Evolutionary conservation across 2,797 vertebrate genomes (phyloP).

Genomic region (Bovichtus variegatus): DNA sequence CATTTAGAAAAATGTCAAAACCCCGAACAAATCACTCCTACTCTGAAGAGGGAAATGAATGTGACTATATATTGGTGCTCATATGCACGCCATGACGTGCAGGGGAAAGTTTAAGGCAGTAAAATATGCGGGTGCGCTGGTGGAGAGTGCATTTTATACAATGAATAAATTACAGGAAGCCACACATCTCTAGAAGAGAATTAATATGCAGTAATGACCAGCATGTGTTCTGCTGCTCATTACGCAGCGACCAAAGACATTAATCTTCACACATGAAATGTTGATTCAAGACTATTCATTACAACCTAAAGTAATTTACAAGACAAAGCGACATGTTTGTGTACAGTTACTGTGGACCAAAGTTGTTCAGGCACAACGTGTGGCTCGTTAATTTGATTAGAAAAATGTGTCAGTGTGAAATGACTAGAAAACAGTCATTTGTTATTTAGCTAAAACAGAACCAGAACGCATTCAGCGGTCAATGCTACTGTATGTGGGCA

Average conservation of each 20-base stretch:
- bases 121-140: neutral
- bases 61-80: constrained; percentile 38
- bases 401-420: constrained; percentile 9
- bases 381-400: constrained; percentile 11
- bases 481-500: neutral
- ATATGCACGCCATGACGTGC: constrained; percentile 9
- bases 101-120: constrained; percentile 6
- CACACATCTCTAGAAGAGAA: constrained; percentile 9
- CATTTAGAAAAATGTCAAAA: constrained; percentile 62
- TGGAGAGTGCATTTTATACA: neutral
- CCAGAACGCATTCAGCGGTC: neutral
- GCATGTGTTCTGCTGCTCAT: constrained; percentile 26
- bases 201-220: constrained; percentile 28
- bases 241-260: constrained; percentile 30
- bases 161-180: constrained; percentile 19
- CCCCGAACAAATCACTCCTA: constrained; percentile 60
- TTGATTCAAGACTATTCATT: constrained; percentile 47
- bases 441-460: constrained; percentile 13
- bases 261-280: constrained; percentile 56
- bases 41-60: constrained; percentile 49
- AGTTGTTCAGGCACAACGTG: constrained; percentile 12
- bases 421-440: constrained; percentile 4
- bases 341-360: neutral
- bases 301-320: constrained; percentile 41
- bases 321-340: constrained; percentile 16